Percentiles rank a stretch among this genome's conserved stretches.
These are phyloP conservation scores for Bothrops jararaca DNA, from an alignment of 2,113 vertebrate genomes.

Conservation along the genomic window DNA sequence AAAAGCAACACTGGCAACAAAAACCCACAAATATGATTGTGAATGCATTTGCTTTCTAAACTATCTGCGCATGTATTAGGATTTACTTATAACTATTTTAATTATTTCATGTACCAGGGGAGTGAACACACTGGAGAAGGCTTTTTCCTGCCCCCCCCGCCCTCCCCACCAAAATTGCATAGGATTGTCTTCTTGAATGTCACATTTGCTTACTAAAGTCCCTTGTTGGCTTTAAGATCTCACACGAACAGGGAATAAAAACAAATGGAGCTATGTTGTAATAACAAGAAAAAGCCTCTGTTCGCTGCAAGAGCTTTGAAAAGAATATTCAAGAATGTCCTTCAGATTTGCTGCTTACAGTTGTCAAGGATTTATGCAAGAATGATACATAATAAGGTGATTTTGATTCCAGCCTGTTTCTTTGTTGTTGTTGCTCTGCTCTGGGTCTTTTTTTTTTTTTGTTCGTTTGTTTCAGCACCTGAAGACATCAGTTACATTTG, in stretches of 20 bases:
- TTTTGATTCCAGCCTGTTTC: conserved; percentile 34
- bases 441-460: conserved; percentile 22
- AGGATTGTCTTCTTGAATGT: neutral
- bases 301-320: neutral
- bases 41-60: conserved; percentile 15
- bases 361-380: conserved; percentile 26
- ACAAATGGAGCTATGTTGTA: neutral
- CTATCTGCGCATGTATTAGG: neutral
- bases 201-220: conserved; percentile 15
- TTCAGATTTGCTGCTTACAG: conserved; percentile 26
- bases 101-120: conserved; percentile 18
- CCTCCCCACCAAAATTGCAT: neutral
- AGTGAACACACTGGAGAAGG: neutral
- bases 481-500: conserved; percentile 25
- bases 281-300: conserved; percentile 9
- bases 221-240: conserved; percentile 2
- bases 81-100: conserved; percentile 19
- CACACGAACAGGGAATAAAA: conserved; percentile 25
- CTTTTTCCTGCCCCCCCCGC: too few relatives aligned
- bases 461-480: neutral
- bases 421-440: conserved; percentile 43
- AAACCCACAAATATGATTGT: neutral
- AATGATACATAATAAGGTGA: conserved; percentile 8
- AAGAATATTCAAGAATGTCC: conserved; percentile 27
- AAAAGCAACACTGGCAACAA: conserved; percentile 20